Evolutionary conservation across 2,797 vertebrate genomes (phyloP).

Genomic region (Acridotheres tristis): DNA sequence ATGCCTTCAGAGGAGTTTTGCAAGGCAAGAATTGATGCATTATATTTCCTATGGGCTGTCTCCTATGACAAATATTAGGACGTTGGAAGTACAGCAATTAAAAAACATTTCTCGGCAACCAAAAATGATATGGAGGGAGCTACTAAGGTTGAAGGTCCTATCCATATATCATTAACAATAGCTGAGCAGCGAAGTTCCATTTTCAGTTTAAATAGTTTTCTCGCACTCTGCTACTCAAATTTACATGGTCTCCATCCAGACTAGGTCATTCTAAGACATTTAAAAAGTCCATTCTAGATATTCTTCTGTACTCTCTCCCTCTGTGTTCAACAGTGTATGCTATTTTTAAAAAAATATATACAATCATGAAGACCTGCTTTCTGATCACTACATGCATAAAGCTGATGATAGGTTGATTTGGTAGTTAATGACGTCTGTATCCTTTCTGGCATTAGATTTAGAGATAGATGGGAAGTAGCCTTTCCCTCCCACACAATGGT

Average conservation of each 20-base stretch:
- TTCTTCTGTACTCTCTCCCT: neutral
- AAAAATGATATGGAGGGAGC: neutral
- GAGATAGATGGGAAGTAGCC: neutral
- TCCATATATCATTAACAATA: neutral
- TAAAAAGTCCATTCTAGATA: accelerated
- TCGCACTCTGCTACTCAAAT: neutral
- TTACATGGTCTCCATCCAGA: neutral
- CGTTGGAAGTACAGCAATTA: neutral
- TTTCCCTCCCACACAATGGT: neutral
- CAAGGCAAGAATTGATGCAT: neutral
- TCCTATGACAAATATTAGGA: neutral
- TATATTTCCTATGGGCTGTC: neutral
- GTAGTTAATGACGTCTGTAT: neutral
- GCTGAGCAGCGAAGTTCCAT: neutral
- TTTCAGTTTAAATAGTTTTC: neutral
- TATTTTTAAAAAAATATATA: neutral
- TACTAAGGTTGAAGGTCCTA: neutral
- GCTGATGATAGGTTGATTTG: neutral
- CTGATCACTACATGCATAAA: neutral
- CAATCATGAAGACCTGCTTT: neutral
- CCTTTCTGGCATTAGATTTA: neutral
- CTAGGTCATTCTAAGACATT: neutral
- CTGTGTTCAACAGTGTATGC: neutral
- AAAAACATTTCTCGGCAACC: neutral
- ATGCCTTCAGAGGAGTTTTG: neutral